Evolutionary conservation across 2,888 invertebrate genomes (phyloP), one percentile per base, ranked within the genome.

Genomic region (Catocala sponsa): DNA sequence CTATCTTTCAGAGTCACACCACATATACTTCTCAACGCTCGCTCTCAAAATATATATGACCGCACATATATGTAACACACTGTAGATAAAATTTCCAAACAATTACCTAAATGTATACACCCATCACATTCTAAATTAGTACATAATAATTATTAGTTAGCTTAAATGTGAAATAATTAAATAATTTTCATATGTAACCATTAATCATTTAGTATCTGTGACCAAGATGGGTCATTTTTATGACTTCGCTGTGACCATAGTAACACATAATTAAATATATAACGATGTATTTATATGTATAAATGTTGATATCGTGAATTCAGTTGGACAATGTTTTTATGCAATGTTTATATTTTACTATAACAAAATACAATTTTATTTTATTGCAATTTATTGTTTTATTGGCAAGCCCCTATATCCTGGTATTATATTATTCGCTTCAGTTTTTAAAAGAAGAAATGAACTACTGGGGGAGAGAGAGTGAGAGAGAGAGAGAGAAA

Each of bases 261-360:
- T 59, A 13, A 10, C n/a, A 13, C n/a, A 49, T 44, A 13, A n/a
- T 54, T 49, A 25, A 6, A 15, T 48, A 10, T 6, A 48, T 15
- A n/a, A 49, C 15, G 13, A 41, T 35, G 35, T 50, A 51, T 44
- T 44, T 47, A 35, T 25, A 25, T 25, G 38, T 47, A 32, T 38
- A 59, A 47, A 52, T 35, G 43, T 52, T 61, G 12, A 6, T 9
- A 35, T 9, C 10, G 12, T 15, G 6, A 32, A 70, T 63, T 77
- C 72, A 63, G 68, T 74, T 70, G 53, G 52, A 68, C 44, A 68
- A 72, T 72, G 66, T 72, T 78, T 73, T 68, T 68, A 65, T 49
- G 62, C 62, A 67, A 73, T 78, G 68, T 79, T 81, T 80, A 82
- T 83, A 83, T 82, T 83, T 82, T 83, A 80, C 69, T 76, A 83